Evolutionary conservation across 2,888 invertebrate genomes (phyloP).

Genomic region (Lobophora halterata): DNA sequence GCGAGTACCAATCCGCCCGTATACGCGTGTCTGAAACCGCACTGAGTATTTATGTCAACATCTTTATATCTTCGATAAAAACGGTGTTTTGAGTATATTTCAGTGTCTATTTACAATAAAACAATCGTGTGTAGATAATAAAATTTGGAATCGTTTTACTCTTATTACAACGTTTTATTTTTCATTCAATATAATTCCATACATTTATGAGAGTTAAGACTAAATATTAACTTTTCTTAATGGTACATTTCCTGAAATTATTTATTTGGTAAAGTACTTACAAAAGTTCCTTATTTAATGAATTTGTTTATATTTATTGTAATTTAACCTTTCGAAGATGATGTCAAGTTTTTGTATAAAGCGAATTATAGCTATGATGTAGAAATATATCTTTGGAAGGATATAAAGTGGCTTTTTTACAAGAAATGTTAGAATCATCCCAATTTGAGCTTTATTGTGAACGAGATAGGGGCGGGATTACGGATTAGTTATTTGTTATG

Average conservation of each 20-base stretch:
- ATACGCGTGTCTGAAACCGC: too few relatives aligned
- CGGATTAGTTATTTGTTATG: slow-evolving; percentile 40
- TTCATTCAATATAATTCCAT: too few relatives aligned
- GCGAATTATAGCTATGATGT: neutral
- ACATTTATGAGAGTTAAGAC: slow-evolving; percentile 22
- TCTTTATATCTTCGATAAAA: too few relatives aligned
- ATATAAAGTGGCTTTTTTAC: neutral
- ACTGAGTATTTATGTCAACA: too few relatives aligned
- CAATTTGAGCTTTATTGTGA: slow-evolving; percentile 18
- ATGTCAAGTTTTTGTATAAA: neutral
- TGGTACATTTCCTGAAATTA: slow-evolving; percentile 13
- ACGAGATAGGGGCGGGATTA: slow-evolving; percentile 30
- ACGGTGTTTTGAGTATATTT: too few relatives aligned
- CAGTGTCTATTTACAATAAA: too few relatives aligned
- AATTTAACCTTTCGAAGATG: neutral
- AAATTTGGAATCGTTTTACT: too few relatives aligned
- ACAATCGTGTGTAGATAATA: too few relatives aligned
- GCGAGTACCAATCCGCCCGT: too few relatives aligned
- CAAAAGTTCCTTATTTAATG: slow-evolving; percentile 16
- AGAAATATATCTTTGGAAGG: too few relatives aligned
- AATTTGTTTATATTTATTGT: slow-evolving; percentile 6
- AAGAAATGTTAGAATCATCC: slow-evolving; percentile 1
- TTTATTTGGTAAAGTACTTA: slow-evolving; percentile 1
- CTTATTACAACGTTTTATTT: too few relatives aligned
- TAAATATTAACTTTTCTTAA: slow-evolving; percentile 1